Evolutionary conservation across 2,888 invertebrate species (phyloP), one percentile per base, ranked within the genome.

Genomic region (Octonoba sinensis): DNA sequence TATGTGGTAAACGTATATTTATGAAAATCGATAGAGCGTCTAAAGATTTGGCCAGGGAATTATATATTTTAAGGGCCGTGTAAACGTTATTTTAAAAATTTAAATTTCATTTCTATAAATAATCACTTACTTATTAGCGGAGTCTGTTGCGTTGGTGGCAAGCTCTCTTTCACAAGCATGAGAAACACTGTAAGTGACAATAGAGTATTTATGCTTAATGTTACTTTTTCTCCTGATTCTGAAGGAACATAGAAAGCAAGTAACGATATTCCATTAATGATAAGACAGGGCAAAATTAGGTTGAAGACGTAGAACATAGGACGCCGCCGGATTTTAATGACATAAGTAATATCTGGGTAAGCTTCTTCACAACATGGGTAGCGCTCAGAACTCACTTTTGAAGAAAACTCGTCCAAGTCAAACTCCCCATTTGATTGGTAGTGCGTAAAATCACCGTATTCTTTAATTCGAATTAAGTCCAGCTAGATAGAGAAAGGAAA

Each of bases 381-480:
- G 87, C 91, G 92, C 87, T 93, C 92, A 79, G 93, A 91, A 89
- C 94, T 92, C 84, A 92, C 91, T 83, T 91, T 91, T 0, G 93
- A 93, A 0, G 93, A 92, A 87, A 94, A 94, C 87, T 93, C 93
- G 84, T 94, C 91, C 85, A 96, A 89, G 88, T 95, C 94, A 89
- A 96, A 96, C 89, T 96, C 96, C 0, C 95, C 95, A 88, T 95
- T 96, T n/a, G 93, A 93, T 87, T 96, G 95, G 89, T 96, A 96
- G 90, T 95, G 95, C 85, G 93, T 93, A 69, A 93, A 92, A 89
- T 96, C 96, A 0, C 95, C 95, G 87, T 93, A 92, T 87, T 94
- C 93, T 71, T 93, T 93, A 87, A 94, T 93, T 86, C 93, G 92
- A 84, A 92, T 91, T 66, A 95, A 88, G 87, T 94, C 93, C 87